Evolutionary conservation across 2,888 invertebrate genomes (phyloP).

Genomic region (Drosophila mimetica): DNA sequence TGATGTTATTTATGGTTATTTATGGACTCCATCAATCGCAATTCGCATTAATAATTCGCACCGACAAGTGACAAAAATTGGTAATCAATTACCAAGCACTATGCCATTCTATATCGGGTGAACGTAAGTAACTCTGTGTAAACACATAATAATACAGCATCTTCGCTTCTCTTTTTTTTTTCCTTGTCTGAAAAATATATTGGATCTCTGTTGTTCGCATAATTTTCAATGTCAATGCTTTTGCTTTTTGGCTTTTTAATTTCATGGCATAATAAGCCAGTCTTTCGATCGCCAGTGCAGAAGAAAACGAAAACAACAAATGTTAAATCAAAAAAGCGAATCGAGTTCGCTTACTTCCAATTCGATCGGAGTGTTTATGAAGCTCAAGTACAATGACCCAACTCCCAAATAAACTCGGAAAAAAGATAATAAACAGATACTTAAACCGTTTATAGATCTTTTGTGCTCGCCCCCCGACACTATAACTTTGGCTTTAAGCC

Average conservation of each 20-base stretch:
- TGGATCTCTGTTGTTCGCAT: slow-evolving; percentile 55
- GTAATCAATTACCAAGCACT: slow-evolving; percentile 35
- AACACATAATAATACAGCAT: slow-evolving; percentile 4
- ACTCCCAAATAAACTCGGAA: slow-evolving; percentile 2
- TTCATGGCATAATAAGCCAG: slow-evolving; percentile 62
- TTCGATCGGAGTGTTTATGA: slow-evolving; percentile 17
- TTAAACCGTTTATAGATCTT: slow-evolving; percentile 46
- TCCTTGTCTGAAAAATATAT: not conserved
- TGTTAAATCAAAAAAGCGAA: slow-evolving; percentile 35
- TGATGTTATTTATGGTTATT: slow-evolving; percentile 16
- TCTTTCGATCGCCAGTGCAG: slow-evolving; percentile 22
- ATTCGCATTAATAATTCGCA: slow-evolving; percentile 52
- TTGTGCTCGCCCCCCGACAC: slow-evolving; percentile 9
- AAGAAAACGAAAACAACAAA: slow-evolving; percentile 58
- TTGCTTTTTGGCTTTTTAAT: slow-evolving; percentile 55
- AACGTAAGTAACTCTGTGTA: slow-evolving; percentile 1
- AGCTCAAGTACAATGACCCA: slow-evolving; percentile 67
- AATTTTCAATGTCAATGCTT: slow-evolving; percentile 76
- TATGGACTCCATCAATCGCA: slow-evolving; percentile 53
- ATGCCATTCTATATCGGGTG: slow-evolving; percentile 11
- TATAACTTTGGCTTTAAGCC: slow-evolving; percentile 28
- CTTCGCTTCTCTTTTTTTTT: slow-evolving; percentile 16
- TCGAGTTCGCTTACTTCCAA: slow-evolving; percentile 17
- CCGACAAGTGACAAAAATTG: slow-evolving; percentile 41
- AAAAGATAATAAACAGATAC: slow-evolving; percentile 17